Conservation (phyloP, 1,140 invertebrate species). For the Anoplophora glabripennis region DNA sequence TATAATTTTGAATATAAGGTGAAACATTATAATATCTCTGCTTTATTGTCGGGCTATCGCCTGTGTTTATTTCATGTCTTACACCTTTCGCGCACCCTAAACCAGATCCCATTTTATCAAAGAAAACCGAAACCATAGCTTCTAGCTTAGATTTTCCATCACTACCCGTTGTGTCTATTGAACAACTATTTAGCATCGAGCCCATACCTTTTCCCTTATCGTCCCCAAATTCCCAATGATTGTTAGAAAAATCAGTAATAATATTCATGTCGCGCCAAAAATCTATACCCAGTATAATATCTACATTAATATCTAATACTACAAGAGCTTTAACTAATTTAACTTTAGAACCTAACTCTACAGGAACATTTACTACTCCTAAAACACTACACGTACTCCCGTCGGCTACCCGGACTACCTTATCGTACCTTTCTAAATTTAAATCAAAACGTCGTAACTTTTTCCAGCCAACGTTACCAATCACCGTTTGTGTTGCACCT, state of each 20-base stretch:
- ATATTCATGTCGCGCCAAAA: conserved; percentile 13
- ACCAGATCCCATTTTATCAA: background rate
- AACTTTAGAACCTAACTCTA: background rate
- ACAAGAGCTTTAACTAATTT: background rate
- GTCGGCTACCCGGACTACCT: conserved; percentile 4
- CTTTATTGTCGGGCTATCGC: conserved; percentile 24
- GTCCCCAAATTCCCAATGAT: conserved; percentile 1
- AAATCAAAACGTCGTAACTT: background rate
- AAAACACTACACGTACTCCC: conserved; percentile 3
- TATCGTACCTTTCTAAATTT: conserved; percentile 2
- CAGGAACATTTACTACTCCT: conserved; percentile 4
- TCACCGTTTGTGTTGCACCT: conserved; percentile 1
- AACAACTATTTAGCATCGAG: no score
- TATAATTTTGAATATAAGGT: conserved; percentile 27
- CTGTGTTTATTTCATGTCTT: conserved; percentile 1
- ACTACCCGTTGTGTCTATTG: no score
- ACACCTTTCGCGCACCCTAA: conserved; percentile 7
- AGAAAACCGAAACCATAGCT: no score
- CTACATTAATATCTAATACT: conserved; percentile 7
- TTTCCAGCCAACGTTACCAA: background rate
- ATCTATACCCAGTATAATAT: conserved; percentile 7
- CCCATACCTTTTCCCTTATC: no score
- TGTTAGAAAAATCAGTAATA: background rate
- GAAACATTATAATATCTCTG: conserved; percentile 31
- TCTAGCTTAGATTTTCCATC: no score